Evolutionary conservation across 2,797 vertebrate genomes (phyloP), one percentile per base, ranked within the genome.

Genomic region (Bradypodion ventrale): DNA sequence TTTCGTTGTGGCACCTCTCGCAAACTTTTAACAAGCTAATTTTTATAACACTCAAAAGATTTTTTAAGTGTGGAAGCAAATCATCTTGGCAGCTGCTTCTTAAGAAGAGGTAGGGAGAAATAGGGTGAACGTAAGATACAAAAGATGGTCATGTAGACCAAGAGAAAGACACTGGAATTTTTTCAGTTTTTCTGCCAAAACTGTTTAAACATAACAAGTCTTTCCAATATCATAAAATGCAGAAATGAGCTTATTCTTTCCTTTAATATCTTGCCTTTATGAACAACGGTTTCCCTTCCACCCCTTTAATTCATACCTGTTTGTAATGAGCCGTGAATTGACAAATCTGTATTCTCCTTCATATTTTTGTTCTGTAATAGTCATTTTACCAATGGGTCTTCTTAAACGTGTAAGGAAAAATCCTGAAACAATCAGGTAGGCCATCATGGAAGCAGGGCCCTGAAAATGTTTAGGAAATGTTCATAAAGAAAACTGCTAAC

Each of bases 371-470:
- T 99, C 99, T 0, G 92, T 91, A 83, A 99, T 94, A 0, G 99
- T 99, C 99, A 99, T 99, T 94, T 98, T 99, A 83, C 98, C 98
- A 35, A 99, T 98, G n/a, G 99, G 99, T 91, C 98, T 96, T 92
- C 98, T 95, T 75, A 99, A 94, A 79, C 98, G 96, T 56, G 98
- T 99, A 85, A 99, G 94, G 93, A 99, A 96, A 85, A 99, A 96
- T 4, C 99, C 99, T 37, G 99, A 99, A 94, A 99, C 91, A 92
- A 99, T 92, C 93, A 99, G 94, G 94, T 99, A 99, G 0, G 97
- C 89, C 97, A 99, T 98, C 98, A 99, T 99, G 87, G 95, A 94
- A 10, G 97, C 95, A 60, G 98, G 99, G 52, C 99, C 99, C 99
- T 99, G 85, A 16, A 82, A 69, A 89, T 52, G 88, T 65, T 13